Evolutionary conservation across 2,888 invertebrate genomes (phyloP).

Genomic region (Diplolepis rosae): DNA sequence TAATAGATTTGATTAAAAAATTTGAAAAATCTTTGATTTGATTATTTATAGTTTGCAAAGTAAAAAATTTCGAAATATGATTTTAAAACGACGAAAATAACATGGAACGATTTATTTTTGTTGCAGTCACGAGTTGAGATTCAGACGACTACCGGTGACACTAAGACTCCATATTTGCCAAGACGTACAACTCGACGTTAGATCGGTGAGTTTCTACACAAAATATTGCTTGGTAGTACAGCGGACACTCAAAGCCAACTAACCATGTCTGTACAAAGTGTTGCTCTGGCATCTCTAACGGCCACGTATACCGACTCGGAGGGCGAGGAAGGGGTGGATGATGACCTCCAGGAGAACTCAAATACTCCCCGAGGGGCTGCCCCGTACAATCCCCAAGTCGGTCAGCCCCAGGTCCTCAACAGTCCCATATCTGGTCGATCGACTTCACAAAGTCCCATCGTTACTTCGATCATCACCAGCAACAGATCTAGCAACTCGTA

Average conservation of each 20-base stretch:
- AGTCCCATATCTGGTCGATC: conserved; percentile 68
- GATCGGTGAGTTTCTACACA: conserved; percentile 72
- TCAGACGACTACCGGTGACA: neutral
- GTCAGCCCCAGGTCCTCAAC: conserved; percentile 63
- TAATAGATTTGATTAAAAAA: no score
- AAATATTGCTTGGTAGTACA: conserved; percentile 71
- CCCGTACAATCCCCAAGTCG: conserved; percentile 66
- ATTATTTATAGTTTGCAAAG: no score
- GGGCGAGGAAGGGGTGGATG: conserved; percentile 86
- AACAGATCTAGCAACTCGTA: conserved; percentile 60
- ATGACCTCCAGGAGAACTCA: conserved; percentile 77
- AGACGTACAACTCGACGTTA: conserved; percentile 50
- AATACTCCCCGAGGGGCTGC: conserved; percentile 63
- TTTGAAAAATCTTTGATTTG: no score
- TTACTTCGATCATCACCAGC: conserved; percentile 40
- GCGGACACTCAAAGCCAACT: conserved; percentile 71
- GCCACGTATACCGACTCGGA: conserved; percentile 95
- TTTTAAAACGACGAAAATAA: no score
- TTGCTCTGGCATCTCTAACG: conserved; percentile 87
- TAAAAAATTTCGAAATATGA: no score
- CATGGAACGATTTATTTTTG: neutral
- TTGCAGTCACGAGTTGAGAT: conserved; percentile 13
- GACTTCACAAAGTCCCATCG: conserved; percentile 65
- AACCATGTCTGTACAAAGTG: conserved; percentile 74
- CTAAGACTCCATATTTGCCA: neutral